Evolutionary conservation across 64 coral and sea anemone species (phyloP).

Genomic region (Porites australiensis): DNA sequence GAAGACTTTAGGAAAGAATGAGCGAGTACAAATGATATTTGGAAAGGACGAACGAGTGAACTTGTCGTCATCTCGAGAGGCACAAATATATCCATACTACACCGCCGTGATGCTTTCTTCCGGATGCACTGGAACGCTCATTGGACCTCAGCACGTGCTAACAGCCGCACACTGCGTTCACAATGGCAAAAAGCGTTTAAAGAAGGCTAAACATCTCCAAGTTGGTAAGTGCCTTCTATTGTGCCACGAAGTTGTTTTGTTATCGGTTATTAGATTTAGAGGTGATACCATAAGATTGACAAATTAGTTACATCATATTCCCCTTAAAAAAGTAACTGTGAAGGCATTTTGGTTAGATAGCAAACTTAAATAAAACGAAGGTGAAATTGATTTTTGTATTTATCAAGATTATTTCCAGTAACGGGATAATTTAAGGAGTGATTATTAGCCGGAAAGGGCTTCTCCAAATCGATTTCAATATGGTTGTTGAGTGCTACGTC

Average conservation of each 20-base stretch:
- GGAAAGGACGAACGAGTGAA: slow-evolving; percentile 56
- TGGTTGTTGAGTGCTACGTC: neutral
- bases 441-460: neutral
- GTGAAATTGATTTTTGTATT: neutral
- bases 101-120: slow-evolving; percentile 66
- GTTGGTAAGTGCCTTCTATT: slow-evolving; percentile 38
- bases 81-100: slow-evolving; percentile 68
- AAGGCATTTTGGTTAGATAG: too few species aligned
- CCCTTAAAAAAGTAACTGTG: neutral
- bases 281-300: neutral
- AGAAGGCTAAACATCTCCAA: slow-evolving; percentile 44
- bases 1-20: slow-evolving; percentile 50
- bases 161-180: slow-evolving; percentile 77
- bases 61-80: slow-evolving; percentile 50
- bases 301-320: neutral
- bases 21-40: slow-evolving; percentile 59
- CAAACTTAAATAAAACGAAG: neutral
- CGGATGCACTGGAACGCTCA: slow-evolving; percentile 77
- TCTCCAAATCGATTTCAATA: neutral
- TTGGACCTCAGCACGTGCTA: slow-evolving; percentile 65
- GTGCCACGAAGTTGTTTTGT: neutral
- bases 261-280: neutral
- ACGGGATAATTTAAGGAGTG: neutral
- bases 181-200: slow-evolving; percentile 63
- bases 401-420: neutral